Conservation (phyloP, 2,113 vertebrate species). For the Spea multiplicata region DNA sequence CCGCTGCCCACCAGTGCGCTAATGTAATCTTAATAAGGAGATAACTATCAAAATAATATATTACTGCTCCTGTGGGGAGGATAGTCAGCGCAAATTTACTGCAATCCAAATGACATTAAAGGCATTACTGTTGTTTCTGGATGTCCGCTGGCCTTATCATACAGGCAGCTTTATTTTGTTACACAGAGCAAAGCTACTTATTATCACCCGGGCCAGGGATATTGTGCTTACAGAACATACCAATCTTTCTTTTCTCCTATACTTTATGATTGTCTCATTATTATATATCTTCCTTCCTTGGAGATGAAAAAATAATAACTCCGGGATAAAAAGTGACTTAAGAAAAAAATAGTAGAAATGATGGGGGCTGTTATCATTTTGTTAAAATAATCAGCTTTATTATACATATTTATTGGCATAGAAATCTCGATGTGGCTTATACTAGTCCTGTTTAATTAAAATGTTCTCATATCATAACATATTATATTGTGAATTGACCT, state of each 20-base stretch:
- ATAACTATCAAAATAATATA: not conserved
- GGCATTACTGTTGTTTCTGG: not conserved
- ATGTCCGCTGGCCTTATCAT: not conserved
- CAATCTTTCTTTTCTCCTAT: not conserved
- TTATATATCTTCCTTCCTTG: not conserved
- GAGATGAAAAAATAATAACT: not conserved
- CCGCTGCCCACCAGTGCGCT: not conserved
- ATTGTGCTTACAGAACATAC: not conserved
- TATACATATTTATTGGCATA: not conserved
- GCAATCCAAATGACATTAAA: not conserved
- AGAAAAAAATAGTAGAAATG: not conserved
- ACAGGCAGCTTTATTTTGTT: not conserved
- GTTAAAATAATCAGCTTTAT: not conserved
- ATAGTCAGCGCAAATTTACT: not conserved
- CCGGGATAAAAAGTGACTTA: not conserved
- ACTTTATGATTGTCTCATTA: not conserved
- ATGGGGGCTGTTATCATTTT: not conserved
- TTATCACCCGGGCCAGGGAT: not conserved
- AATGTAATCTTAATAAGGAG: not conserved
- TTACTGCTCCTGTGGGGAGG: not conserved
- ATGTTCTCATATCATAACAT: not conserved
- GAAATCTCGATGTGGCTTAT: conserved; percentile 1
- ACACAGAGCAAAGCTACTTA: not conserved
- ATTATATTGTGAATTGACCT: not conserved
- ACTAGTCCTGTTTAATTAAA: not conserved